Conservation (phyloP, 2,797 vertebrate species). For the Pipistrellus pipistrellus region DNA sequence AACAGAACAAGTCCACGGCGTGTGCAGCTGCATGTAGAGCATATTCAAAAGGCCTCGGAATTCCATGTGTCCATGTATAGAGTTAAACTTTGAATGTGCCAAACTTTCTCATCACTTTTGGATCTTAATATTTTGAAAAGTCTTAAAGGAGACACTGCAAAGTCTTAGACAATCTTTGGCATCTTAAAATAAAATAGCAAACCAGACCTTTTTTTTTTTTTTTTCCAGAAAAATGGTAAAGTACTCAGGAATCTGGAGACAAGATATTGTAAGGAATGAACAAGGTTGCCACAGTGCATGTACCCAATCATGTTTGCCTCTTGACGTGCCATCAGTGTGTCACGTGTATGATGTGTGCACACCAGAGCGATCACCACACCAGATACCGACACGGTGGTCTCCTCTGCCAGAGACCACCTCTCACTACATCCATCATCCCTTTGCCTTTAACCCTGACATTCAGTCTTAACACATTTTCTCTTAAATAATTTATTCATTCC, state of each 20-base stretch:
- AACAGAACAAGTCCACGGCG: slow-evolving; percentile 90
- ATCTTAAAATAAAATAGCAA: slow-evolving; percentile 90
- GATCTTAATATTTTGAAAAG: slow-evolving; percentile 93
- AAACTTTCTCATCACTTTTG: slow-evolving; percentile 95
- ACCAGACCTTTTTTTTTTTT: slow-evolving; percentile 70
- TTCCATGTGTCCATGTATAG: slow-evolving; percentile 90
- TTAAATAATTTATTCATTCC: slow-evolving; percentile 99
- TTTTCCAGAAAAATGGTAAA: slow-evolving; percentile 92
- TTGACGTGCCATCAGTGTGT: slow-evolving; percentile 89
- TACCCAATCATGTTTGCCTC: slow-evolving; percentile 89
- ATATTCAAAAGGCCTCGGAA: slow-evolving; percentile 86
- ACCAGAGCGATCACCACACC: slow-evolving; percentile 94
- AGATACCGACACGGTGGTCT: slow-evolving; percentile 87
- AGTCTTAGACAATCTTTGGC: slow-evolving; percentile 98
- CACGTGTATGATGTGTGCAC: slow-evolving; percentile 87
- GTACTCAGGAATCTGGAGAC: slow-evolving; percentile 97
- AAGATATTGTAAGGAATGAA: slow-evolving; percentile 91
- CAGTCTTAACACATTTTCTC: slow-evolving; percentile 94
- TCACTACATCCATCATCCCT: slow-evolving; percentile 87
- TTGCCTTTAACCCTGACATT: slow-evolving; percentile 92
- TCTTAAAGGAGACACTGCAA: slow-evolving; percentile 94
- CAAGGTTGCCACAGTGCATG: slow-evolving; percentile 90
- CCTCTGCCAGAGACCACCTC: slow-evolving; percentile 88
- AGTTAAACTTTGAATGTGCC: slow-evolving; percentile 94
- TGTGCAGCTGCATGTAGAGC: slow-evolving; percentile 88